Base-by-base conservation (phyloP, 2,113 vertebrate species). In the Hippocampus comes region DNA sequence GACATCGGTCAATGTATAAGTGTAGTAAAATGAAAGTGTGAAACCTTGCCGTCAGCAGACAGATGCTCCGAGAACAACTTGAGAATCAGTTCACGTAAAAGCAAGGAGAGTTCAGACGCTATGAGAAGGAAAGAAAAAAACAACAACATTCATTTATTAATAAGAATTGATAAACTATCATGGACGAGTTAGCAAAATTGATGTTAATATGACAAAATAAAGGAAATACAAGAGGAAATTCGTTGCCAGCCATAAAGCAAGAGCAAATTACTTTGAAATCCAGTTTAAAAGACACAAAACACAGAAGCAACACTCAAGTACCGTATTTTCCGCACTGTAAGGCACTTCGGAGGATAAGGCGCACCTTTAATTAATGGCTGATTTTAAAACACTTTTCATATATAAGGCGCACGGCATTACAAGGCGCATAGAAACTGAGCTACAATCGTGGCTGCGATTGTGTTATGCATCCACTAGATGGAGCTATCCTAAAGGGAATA, bases 31-130 rank as follows among this genome's bases (percentile, higher is more conserved):
- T 55, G 17, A 55, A 21, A n/a, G 23, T 9, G 8, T 5, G 14
- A 79, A 91, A 94, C 93, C 93, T 93, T 94, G 84, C 93, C 93
- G 66, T 94, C 93, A 63, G 89, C 80, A 42, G 93, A 93, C 59
- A 94, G 88, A 85, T 93, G 88, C 71, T 92, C 88, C 0, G 92
- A 89, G 77, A 91, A 93, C 74, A 94, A 74, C 74, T 92, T 91
- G 82, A 93, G 88, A 71, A 91, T 91, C 80, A 92, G 74, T 49
- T 93, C 91, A 74, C 91, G 87, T 77, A 94, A 71, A 75, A 87
- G 81, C 78, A 92, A 71, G 42, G 93, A 91, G 27, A 92, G 87
- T 63, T 90, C 84, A 53, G 89, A 73, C 63, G 92, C 93, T 93
- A 86, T 65, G 61, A 57, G 42, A 68, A 46, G 72, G 23, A 72